Base-by-base conservation (phyloP, 1,140 invertebrate genomes). In the Polypedilum pembai region DNA sequence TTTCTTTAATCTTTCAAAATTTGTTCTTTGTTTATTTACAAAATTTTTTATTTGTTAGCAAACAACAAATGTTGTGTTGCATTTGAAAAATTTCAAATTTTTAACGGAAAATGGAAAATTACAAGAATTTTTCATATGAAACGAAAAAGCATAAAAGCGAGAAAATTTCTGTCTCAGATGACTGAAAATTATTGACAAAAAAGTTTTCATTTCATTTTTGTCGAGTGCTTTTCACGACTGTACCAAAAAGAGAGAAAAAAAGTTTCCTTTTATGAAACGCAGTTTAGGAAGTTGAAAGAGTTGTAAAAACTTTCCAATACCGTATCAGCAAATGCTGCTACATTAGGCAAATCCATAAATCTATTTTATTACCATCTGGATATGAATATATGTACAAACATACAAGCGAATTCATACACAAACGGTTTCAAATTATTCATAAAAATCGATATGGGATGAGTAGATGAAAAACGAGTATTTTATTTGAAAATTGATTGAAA, bases 261-360 rank as follows among this genome's bases (percentile, higher is more conserved):
- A 33, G 24, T 33, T 33, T 33, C 5, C 24, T 33, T 33, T 33
- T 33, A 33, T 33, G 24, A 33, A 33, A 33, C 24, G 24, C 24
- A 33, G 24, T 33, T 33, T 33, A 33, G 24, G 24, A 33, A 33
- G 2, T 33, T 33, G 24, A 33, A 33, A 33, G 24, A 33, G 24
- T 33, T 33, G 24, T 33, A 12, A 56, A 56, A 56, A 56, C 10
- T 56, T 56, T 56, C n/a, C 12, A 56, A 12, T 15, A 12, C 4
- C 12, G n/a, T 56, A 56, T 56, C 45, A 56, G n/a, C 12, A 56
- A n/a, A 56, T 56, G 45, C 45, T 56, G 45, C 45, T 56, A 56
- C 45, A 56, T 56, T 56, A 56, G 45, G 45, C 45, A 56, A 56
- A 56, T 56, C 45, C 45, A 56, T 56, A 56, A 56, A 56, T 56